These are phyloP conservation scores for Perdita meconis DNA, from an alignment of 2,888 invertebrate genomes.

Conservation along the genomic window DNA sequence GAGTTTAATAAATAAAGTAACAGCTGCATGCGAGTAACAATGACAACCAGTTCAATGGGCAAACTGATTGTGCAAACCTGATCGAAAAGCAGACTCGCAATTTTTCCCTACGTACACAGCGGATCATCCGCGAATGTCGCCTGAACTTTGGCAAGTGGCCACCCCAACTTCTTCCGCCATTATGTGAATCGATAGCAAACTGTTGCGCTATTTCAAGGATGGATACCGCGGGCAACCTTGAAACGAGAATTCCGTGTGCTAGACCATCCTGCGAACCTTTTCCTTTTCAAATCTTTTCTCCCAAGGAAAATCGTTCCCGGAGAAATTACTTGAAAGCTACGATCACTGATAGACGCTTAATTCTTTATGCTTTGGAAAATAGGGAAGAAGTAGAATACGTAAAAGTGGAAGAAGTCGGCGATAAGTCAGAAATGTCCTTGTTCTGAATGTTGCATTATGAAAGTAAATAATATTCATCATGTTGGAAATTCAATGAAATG, in stretches of 20 bases:
- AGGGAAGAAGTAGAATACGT: not conserved
- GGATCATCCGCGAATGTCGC: not conserved
- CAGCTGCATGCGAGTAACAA: too few relatives aligned
- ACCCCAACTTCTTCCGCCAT: slow-evolving; percentile 15
- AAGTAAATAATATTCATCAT: too few relatives aligned
- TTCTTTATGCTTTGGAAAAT: not conserved
- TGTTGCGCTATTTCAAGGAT: slow-evolving; percentile 44
- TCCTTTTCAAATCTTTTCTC: not conserved
- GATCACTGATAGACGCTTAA: not conserved
- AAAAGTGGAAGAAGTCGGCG: not conserved
- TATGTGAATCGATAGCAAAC: slow-evolving; percentile 57
- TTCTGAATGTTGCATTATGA: too few relatives aligned
- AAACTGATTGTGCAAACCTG: not conserved
- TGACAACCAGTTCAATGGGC: not conserved
- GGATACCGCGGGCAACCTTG: slow-evolving; percentile 4
- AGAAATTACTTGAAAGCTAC: slow-evolving; percentile 4
- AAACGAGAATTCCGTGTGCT: not conserved
- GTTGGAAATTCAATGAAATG: too few relatives aligned
- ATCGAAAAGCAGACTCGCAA: not conserved
- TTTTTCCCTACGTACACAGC: not conserved
- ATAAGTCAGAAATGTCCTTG: not conserved
- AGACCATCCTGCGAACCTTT: not conserved
- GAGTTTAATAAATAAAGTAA: too few relatives aligned
- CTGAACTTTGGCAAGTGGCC: slow-evolving; percentile 48
- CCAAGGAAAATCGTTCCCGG: slow-evolving; percentile 11